These are phyloP conservation scores for Trematocara marginatum DNA, from an alignment of 2,113 vertebrate genomes.

Conservation along the genomic window DNA sequence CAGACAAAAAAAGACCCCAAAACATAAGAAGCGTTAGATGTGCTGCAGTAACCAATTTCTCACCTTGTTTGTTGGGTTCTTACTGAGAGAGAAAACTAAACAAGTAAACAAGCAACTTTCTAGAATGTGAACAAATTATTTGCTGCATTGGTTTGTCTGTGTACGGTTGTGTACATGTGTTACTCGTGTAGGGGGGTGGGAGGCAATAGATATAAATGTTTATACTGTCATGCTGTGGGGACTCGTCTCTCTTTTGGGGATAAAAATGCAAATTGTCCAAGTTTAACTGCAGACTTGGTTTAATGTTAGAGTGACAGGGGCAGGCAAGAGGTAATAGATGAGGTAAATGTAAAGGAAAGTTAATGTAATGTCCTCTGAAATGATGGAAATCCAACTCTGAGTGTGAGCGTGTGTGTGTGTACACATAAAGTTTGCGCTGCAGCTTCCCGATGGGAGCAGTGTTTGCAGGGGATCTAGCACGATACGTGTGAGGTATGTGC, in stretches of 20 bases:
- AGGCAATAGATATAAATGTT: background rate
- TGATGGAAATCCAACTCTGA: background rate
- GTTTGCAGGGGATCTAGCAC: conserved; percentile 51
- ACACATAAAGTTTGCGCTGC: conserved; percentile 37
- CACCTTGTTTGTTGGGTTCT: background rate
- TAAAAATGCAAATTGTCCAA: background rate
- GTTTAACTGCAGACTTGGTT: background rate
- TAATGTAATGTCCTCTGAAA: background rate
- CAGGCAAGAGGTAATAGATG: background rate
- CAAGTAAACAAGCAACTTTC: conserved; percentile 7
- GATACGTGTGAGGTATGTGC: conserved; percentile 36
- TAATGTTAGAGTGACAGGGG: background rate
- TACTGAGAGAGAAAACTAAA: background rate
- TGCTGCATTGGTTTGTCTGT: background rate
- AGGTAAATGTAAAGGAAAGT: background rate
- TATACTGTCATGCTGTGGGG: background rate
- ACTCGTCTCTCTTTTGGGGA: background rate
- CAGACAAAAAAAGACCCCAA: background rate
- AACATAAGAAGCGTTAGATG: background rate
- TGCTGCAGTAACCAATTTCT: background rate
- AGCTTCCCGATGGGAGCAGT: conserved; percentile 35
- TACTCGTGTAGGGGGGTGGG: background rate
- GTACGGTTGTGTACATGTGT: background rate
- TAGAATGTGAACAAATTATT: background rate
- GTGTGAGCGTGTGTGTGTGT: background rate